Conservation (phyloP, 1,140 invertebrate genomes). For the Mamestra configurata region DNA sequence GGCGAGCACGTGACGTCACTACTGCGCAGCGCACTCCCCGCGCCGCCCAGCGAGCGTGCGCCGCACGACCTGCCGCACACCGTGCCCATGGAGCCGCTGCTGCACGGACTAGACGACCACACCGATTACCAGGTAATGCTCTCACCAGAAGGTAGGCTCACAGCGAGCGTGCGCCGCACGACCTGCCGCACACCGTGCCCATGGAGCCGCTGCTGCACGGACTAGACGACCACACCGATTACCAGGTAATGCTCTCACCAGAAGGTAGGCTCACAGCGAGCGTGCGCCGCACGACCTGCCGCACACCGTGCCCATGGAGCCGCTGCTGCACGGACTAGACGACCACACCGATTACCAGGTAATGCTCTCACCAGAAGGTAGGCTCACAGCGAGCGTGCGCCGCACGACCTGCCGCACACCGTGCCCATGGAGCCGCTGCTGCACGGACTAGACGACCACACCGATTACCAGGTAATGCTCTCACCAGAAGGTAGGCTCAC, state of each 20-base stretch:
- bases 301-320: no score
- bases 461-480: constrained; percentile 72
- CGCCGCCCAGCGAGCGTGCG: constrained; percentile 54
- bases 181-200: no score
- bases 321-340: no score
- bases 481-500: constrained; percentile 10
- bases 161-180: no score
- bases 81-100: constrained; percentile 75
- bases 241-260: no score
- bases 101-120: constrained; percentile 71
- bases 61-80: constrained; percentile 70
- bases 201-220: no score
- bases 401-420: constrained; percentile 69
- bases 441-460: constrained; percentile 68
- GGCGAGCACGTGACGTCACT: constrained; percentile 76
- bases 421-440: constrained; percentile 76
- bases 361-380: no score
- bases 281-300: no score
- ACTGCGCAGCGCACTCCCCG: constrained; percentile 58
- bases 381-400: constrained; percentile 54
- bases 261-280: constrained; percentile 3
- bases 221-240: no score
- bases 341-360: no score
- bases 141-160: not conserved
- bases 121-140: constrained; percentile 73